These are phyloP conservation scores for Margarornis squamiger DNA, from an alignment of 2,797 vertebrate genomes.

Conservation along the genomic window DNA sequence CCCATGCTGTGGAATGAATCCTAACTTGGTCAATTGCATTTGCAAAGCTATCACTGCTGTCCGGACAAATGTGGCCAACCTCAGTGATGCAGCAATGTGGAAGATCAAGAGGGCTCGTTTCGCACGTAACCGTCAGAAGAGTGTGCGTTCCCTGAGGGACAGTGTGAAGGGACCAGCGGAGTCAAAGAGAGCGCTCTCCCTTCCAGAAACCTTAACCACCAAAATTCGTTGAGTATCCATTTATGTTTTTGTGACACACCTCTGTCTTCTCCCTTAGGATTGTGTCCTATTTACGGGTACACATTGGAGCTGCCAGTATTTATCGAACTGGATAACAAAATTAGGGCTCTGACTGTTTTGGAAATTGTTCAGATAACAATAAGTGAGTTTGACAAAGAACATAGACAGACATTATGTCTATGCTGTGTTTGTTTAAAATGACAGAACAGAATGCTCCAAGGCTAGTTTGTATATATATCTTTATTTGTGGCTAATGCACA, in stretches of 20 bases:
- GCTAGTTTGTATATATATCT: not conserved
- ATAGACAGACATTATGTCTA: not conserved
- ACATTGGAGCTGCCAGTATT: not conserved
- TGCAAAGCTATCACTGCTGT: conserved; percentile 95
- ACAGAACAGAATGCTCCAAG: not conserved
- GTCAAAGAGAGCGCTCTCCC: conserved; percentile 93
- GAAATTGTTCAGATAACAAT: not conserved
- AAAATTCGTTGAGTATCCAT: conserved; percentile 91
- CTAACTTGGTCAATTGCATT: conserved; percentile 61
- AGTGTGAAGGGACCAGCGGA: conserved; percentile 90
- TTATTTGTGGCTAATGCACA: not conserved
- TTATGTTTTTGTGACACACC: not conserved
- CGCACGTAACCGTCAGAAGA: conserved; percentile 95
- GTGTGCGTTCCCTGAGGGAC: conserved; percentile 93
- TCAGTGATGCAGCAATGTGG: conserved; percentile 97
- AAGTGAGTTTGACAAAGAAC: not conserved
- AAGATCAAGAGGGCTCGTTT: conserved; percentile 97
- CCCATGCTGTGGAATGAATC: conserved; percentile 40
- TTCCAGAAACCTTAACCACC: conserved; percentile 93
- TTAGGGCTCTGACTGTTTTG: not conserved
- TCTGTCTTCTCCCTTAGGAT: conserved; percentile 43
- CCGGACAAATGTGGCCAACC: conserved; percentile 95
- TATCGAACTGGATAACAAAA: not conserved
- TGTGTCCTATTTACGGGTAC: not conserved
- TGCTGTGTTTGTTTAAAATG: not conserved